Evolutionary conservation across 2,888 invertebrate species (phyloP).

Genomic region (Lasioglossum oenotherae): DNA sequence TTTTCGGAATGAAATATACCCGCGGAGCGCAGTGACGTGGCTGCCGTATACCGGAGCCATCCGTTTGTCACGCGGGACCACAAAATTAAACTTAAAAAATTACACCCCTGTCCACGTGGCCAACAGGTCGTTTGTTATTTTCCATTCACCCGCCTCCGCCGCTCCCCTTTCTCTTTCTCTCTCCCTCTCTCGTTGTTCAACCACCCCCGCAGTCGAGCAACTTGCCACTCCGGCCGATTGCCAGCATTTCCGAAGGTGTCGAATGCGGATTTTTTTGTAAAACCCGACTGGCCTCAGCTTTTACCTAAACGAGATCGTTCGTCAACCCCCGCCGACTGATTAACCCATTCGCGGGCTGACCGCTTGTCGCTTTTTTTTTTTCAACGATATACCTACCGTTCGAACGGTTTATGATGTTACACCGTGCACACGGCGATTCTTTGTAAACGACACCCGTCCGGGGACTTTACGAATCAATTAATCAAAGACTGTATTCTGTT

Average conservation of each 20-base stretch:
- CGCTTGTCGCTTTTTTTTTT: neutral
- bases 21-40: conserved; percentile 38
- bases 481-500: neutral
- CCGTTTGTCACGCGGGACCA: conserved; percentile 73
- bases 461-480: neutral
- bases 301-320: conserved; percentile 38
- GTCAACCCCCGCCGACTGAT: conserved; percentile 32
- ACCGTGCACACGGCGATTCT: neutral
- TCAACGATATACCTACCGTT: neutral
- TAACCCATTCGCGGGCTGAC: conserved; percentile 4
- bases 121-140: conserved; percentile 73
- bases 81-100: conserved; percentile 78
- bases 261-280: conserved; percentile 37
- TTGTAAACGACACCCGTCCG: neutral
- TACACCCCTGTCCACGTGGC: conserved; percentile 66
- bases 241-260: conserved; percentile 57
- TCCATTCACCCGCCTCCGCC: conserved; percentile 35
- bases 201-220: conserved; percentile 39
- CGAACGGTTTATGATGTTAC: neutral
- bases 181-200: conserved; percentile 6
- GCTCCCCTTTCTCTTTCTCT: neutral
- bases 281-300: conserved; percentile 13
- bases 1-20: conserved; percentile 68
- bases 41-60: conserved; percentile 51
- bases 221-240: conserved; percentile 63